phyloP scores from a whole-genome alignment of 2,888 invertebrate genomes.

The Sesia apiformis region DNA sequence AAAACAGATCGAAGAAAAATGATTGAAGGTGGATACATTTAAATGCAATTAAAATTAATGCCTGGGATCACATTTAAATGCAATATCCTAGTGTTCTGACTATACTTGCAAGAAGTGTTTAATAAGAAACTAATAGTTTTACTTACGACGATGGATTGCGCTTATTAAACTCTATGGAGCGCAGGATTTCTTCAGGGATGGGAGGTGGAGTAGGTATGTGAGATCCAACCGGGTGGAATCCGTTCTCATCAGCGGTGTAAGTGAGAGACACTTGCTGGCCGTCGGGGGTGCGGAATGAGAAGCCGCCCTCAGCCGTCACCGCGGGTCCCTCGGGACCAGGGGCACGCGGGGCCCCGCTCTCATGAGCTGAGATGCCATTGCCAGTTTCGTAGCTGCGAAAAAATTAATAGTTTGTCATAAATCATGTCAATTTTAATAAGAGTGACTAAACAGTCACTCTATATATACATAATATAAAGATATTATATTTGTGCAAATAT shows the following conservation, averaged over 20 bases:
- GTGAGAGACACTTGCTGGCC: slow-evolving; percentile 77
- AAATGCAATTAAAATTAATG: too few species aligned
- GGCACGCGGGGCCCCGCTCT: slow-evolving; percentile 73
- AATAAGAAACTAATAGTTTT: too few species aligned
- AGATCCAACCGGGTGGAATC: slow-evolving; percentile 78
- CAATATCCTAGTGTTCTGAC: too few species aligned
- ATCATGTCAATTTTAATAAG: too few species aligned
- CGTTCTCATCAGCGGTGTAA: slow-evolving; percentile 83
- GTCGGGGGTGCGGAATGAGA: slow-evolving; percentile 79
- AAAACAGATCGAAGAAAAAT: too few species aligned
- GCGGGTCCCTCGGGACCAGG: slow-evolving; percentile 69
- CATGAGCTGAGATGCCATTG: slow-evolving; percentile 77
- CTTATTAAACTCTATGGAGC: slow-evolving; percentile 66
- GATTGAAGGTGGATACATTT: too few species aligned
- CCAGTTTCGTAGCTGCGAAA: slow-evolving; percentile 76
- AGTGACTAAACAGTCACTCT: too few species aligned
- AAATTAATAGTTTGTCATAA: background rate
- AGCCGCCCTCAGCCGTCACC: slow-evolving; percentile 77
- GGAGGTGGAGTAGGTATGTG: slow-evolving; percentile 77
- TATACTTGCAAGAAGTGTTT: too few species aligned
- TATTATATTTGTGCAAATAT: too few species aligned
- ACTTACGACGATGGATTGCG: slow-evolving; percentile 63
- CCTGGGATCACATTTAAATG: too few species aligned
- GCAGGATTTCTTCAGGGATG: slow-evolving; percentile 66
- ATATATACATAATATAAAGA: too few species aligned